phyloP scores from a whole-genome alignment of 2,797 vertebrate species.

The Agapornis canus region DNA sequence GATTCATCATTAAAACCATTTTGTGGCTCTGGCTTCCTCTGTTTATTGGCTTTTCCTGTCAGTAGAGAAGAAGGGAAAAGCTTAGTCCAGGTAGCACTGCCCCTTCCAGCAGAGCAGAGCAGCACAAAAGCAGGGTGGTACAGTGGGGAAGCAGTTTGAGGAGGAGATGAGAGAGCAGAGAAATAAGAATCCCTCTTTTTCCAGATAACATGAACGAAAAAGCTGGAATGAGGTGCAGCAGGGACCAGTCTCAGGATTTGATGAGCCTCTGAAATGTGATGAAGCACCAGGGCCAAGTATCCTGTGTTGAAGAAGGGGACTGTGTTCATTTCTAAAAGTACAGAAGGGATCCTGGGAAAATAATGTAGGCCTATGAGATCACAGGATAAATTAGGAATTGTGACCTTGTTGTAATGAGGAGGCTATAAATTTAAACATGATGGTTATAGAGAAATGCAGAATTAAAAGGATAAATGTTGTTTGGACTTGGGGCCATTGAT shows the following conservation, averaged over 20 bases:
- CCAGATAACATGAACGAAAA: neutral
- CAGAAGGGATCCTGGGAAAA: neutral
- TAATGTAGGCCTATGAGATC: neutral
- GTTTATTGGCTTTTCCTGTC: neutral
- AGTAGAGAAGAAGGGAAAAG: neutral
- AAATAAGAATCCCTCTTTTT: neutral
- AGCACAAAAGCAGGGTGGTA: rapidly evolving
- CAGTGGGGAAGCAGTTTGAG: neutral
- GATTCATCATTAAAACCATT: neutral
- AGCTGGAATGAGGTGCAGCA: neutral
- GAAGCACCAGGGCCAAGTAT: neutral
- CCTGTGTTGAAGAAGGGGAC: neutral
- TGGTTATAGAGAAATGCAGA: neutral
- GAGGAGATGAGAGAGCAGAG: neutral
- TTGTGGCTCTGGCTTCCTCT: neutral
- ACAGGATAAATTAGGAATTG: neutral
- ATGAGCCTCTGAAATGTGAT: neutral
- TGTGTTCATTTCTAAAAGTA: neutral
- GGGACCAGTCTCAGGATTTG: neutral
- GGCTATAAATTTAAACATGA: neutral
- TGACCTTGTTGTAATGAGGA: neutral
- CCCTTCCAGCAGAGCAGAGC: neutral
- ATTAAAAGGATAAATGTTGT: neutral
- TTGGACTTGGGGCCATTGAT: neutral
- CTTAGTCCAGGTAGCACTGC: rapidly evolving